Evolutionary conservation across 2,888 invertebrate species (phyloP).

Genomic region (Hartigia nigra): DNA sequence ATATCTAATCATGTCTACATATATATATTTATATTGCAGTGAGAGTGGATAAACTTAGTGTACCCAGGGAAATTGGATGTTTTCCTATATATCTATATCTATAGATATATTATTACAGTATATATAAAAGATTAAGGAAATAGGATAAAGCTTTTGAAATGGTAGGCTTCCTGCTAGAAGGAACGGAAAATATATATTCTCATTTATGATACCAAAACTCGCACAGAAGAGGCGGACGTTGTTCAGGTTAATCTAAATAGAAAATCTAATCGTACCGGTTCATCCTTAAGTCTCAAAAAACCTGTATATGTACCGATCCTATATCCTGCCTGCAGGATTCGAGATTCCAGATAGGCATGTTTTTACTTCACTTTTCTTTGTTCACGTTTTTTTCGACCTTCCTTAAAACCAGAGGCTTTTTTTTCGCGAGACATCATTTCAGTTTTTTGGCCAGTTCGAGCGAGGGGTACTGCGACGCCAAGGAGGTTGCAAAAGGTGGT

Average conservation of each 20-base stretch:
- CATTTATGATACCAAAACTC: background rate
- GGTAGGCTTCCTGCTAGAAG: too few species aligned
- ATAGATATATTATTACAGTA: background rate
- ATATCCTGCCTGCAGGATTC: background rate
- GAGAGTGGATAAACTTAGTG: background rate
- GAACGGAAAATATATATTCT: background rate
- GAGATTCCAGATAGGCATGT: background rate
- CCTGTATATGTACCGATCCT: background rate
- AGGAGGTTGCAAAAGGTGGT: constrained; percentile 17
- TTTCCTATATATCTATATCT: background rate
- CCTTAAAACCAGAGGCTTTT: background rate
- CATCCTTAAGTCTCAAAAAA: constrained; percentile 5
- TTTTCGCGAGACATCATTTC: constrained; percentile 32
- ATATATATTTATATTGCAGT: too few species aligned
- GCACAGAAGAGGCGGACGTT: background rate
- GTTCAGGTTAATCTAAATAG: constrained; percentile 16
- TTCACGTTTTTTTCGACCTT: background rate
- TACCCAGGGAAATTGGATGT: background rate
- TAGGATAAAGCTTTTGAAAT: background rate
- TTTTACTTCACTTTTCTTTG: background rate
- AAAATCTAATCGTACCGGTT: constrained; percentile 16
- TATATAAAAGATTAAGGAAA: background rate
- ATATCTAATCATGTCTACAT: background rate
- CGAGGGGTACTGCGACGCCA: constrained; percentile 1
- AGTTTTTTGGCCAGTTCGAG: constrained; percentile 32